Base-by-base conservation (phyloP, 2,113 vertebrate genomes). In the Cavia porcellus region DNA sequence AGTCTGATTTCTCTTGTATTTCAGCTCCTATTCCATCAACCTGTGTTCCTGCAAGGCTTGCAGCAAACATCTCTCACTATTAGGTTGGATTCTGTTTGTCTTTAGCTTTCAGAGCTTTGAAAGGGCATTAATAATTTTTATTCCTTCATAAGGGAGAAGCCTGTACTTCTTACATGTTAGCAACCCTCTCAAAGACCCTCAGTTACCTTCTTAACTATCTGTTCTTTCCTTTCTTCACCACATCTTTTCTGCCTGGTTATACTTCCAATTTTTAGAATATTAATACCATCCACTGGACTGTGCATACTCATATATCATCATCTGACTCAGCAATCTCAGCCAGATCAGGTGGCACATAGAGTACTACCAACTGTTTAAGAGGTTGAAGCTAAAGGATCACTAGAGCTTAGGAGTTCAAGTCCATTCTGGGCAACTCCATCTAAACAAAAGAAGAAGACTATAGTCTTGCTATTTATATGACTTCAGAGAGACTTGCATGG, bases 101-200 rank as follows among this genome's bases (percentile, higher is more conserved):
- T 95, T 86, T 89, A 62, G 14, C 25, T 86, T 86, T 64, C 42
- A 95, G 50, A 59, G 47, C 42, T 64, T 15, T 50, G 68, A 47
- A 74, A 92, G 20, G 38, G 20, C 64, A 30, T 47, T 89, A 45
- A 35, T 55, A 77, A 68, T 84, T 79, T 72, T 57, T 10, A 64
- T 11, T 50, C n/a, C 42, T 90, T 64, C 50, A 11, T 55, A 45
- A 10, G 77, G 22, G 12, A 3, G 15, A 79, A 83, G 22, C 47
- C 70, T 87, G 10, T 6, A 19, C 4, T 79, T 57, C 17, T 52
- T 92, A 14, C 14, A 50, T 42, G 55, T 22, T 94, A 22, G 15
- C n/a, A 79, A 30, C 42, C 72, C 7, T 79, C 64, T 90, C 77
- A 38, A 42, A 94, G 57, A 90, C 3, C 15, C n/a, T 52, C 19